A percentile compares a stretch with the other conserved stretches of the same genome.
Evolutionary conservation across 2,888 invertebrate genomes (phyloP).

Genomic region (Stramonita haemastoma): DNA sequence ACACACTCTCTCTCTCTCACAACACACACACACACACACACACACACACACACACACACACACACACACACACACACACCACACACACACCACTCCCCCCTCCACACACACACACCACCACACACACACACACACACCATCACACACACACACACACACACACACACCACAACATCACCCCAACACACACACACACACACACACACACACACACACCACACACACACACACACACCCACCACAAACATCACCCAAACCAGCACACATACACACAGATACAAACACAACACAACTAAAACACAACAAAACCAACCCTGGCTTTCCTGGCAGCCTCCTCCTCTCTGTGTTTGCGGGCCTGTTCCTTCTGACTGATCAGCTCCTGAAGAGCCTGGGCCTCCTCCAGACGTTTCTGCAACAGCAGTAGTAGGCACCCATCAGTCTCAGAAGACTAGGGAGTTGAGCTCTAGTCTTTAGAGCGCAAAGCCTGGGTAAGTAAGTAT

Average conservation of each 20-base stretch:
- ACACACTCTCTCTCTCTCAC: background rate
- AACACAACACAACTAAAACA: background rate
- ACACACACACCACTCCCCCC: too few relatives aligned
- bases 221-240: background rate
- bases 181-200: background rate
- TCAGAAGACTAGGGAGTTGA: too few relatives aligned
- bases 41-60: too few relatives aligned
- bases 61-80: too few relatives aligned
- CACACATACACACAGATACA: background rate
- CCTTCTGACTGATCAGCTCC: constrained; percentile 62
- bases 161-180: background rate
- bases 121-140: too few relatives aligned
- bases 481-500: too few relatives aligned
- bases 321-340: constrained; percentile 58
- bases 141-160: too few relatives aligned
- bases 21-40: constrained; percentile 11
- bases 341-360: constrained; percentile 54
- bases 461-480: too few relatives aligned
- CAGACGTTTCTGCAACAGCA: constrained; percentile 56
- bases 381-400: constrained; percentile 64
- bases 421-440: too few relatives aligned
- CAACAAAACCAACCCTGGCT: constrained; percentile 48
- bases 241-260: background rate
- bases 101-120: too few relatives aligned
- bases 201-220: background rate